These are phyloP conservation scores for Notodonta dromedarius DNA, from an alignment of 2,888 invertebrate genomes.

Conservation along the genomic window DNA sequence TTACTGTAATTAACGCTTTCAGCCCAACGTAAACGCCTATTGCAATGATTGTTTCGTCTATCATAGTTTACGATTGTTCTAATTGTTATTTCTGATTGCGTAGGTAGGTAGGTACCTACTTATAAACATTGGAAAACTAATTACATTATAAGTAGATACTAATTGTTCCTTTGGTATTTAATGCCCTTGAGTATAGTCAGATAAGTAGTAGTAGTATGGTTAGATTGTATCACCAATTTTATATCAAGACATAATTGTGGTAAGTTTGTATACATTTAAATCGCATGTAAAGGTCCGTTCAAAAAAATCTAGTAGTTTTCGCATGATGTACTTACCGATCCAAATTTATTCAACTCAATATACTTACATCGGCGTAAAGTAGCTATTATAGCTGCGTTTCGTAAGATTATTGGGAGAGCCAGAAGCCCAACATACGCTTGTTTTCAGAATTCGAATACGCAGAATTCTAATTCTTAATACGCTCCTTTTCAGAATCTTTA, in stretches of 20 bases:
- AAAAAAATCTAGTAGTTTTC: too few species aligned
- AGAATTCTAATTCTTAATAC: too few species aligned
- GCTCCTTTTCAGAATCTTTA: too few species aligned
- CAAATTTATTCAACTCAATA: too few species aligned
- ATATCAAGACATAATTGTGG: too few species aligned
- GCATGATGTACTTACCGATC: too few species aligned
- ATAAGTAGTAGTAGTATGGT: neutral
- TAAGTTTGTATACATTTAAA: neutral
- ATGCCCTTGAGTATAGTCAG: neutral
- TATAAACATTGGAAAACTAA: too few species aligned
- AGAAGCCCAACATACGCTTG: too few species aligned
- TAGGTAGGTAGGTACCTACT: slow-evolving; percentile 1
- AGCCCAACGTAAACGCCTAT: slow-evolving; percentile 41
- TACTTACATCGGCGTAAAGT: too few species aligned
- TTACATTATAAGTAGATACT: neutral
- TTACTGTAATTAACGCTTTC: slow-evolving; percentile 59
- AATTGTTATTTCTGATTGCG: slow-evolving; percentile 29
- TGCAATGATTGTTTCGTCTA: slow-evolving; percentile 44
- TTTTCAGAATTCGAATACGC: too few species aligned
- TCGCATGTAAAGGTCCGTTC: neutral
- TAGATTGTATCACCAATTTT: neutral
- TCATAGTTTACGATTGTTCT: slow-evolving; percentile 40
- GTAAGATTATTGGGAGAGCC: too few species aligned
- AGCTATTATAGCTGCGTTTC: too few species aligned
- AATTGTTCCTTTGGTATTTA: neutral